Conservation (phyloP, 2,113 vertebrate genomes). For the Pungitius pungitius region DNA sequence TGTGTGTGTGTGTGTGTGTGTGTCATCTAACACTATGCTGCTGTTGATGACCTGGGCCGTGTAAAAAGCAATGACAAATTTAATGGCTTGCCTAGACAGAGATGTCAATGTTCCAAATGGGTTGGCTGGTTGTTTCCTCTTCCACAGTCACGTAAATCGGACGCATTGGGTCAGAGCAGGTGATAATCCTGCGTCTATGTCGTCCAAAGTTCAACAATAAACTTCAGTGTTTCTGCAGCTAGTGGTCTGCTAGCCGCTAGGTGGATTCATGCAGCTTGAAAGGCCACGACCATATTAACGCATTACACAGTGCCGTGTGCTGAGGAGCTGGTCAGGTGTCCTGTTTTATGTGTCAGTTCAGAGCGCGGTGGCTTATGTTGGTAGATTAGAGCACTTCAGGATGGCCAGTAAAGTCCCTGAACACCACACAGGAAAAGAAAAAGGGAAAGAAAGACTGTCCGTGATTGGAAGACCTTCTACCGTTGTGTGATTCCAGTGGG, state of each 20-base stretch:
- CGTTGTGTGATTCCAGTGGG: not conserved
- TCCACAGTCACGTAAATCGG: conserved; percentile 26
- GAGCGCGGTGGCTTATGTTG: not conserved
- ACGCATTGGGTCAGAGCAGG: conserved; percentile 34
- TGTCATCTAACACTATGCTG: conserved; percentile 14
- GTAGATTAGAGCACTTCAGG: not conserved
- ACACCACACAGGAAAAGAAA: not conserved
- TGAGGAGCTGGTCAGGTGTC: not conserved
- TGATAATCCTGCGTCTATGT: conserved; percentile 36
- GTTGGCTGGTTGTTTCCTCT: conserved; percentile 62
- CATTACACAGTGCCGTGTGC: too few species aligned
- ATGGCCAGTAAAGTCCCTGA: not conserved
- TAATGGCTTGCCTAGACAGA: conserved; percentile 53
- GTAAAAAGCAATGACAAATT: conserved; percentile 63
- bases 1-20: conserved; percentile 5
- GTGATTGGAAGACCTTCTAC: not conserved
- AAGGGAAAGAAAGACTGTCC: too few species aligned
- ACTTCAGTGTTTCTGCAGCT: not conserved
- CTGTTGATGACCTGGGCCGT: conserved; percentile 59
- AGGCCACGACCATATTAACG: not conserved
- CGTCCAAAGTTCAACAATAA: not conserved
- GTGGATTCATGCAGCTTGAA: not conserved
- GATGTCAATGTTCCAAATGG: conserved; percentile 52
- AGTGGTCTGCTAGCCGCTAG: not conserved
- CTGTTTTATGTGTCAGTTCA: not conserved